A percentile compares a stretch with the other conserved stretches of the same genome.
Conservation (phyloP, 2,888 invertebrate species). For the Xiphydria camelus region DNA sequence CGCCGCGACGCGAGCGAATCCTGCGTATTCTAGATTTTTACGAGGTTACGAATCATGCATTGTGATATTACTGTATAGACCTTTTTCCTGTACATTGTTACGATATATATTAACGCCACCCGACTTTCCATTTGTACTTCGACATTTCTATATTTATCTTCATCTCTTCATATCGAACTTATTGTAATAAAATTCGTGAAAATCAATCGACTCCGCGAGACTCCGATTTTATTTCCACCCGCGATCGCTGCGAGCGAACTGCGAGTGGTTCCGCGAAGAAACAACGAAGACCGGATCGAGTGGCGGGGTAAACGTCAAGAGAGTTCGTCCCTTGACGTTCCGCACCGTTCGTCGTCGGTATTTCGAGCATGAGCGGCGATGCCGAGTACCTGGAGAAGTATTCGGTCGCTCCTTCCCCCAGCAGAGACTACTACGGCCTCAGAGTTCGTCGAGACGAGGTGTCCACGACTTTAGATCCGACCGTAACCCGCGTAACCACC, state of each 20-base stretch:
- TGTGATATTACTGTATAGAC: slow-evolving; percentile 58
- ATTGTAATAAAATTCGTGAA: slow-evolving; percentile 55
- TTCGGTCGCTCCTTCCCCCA: slow-evolving; percentile 47
- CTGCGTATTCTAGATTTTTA: slow-evolving; percentile 42
- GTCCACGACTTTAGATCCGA: background rate
- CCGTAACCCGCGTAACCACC: no score
- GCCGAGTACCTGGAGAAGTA: slow-evolving; percentile 44
- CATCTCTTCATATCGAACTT: slow-evolving; percentile 55
- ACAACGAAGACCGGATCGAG: no score
- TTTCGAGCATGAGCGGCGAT: slow-evolving; percentile 34
- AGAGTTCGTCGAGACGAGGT: slow-evolving; percentile 43
- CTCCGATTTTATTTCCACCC: slow-evolving; percentile 8
- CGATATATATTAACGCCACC: slow-evolving; percentile 44
- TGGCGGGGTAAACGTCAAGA: no score
- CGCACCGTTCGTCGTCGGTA: slow-evolving; percentile 7
- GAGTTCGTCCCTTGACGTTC: no score
- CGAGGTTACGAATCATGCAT: slow-evolving; percentile 56
- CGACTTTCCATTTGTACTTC: slow-evolving; percentile 56
- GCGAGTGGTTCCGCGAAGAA: no score
- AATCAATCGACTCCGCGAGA: slow-evolving; percentile 21
- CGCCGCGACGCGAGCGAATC: background rate
- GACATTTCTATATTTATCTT: slow-evolving; percentile 57
- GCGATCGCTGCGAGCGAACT: no score
- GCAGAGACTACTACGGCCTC: slow-evolving; percentile 51
- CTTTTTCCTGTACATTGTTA: slow-evolving; percentile 53